phyloP scores from a whole-genome alignment of 2,888 invertebrate species.

The Dromius quadrimaculatus region DNA sequence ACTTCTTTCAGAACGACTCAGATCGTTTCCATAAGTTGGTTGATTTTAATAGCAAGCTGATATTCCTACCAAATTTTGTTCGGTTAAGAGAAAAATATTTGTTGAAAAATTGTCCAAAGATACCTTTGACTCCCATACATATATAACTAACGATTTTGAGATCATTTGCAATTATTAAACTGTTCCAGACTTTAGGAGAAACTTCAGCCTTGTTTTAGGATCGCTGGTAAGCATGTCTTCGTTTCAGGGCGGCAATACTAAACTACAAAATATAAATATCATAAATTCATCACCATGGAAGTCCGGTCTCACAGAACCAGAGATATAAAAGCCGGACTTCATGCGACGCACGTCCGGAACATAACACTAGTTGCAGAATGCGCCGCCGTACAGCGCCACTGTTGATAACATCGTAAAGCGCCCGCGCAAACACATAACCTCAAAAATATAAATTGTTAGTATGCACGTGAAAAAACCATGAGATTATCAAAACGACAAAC shows the following conservation, averaged over 20 bases:
- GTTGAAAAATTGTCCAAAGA: no score
- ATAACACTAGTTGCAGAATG: conserved; percentile 32
- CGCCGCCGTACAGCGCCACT: conserved; percentile 43
- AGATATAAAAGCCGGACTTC: not conserved
- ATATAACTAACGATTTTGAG: no score
- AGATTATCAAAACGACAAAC: not conserved
- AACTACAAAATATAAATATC: conserved; percentile 47
- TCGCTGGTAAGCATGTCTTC: not conserved
- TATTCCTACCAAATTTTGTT: no score
- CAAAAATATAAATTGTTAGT: no score
- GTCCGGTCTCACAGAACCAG: conserved; percentile 5
- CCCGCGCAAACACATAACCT: conserved; percentile 31
- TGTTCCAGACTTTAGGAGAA: no score
- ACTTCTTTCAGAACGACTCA: no score
- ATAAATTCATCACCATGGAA: conserved; percentile 46
- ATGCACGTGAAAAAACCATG: no score
- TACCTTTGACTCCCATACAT: no score
- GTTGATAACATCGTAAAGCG: conserved; percentile 29
- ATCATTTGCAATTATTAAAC: no score
- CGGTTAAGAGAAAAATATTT: no score
- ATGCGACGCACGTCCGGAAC: conserved; percentile 45
- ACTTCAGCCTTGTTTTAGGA: not conserved
- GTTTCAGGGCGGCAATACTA: conserved; percentile 21
- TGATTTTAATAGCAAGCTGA: no score
- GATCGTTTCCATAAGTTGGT: no score